phyloP scores from a whole-genome alignment of 2,113 vertebrate genomes.

The Turnix velox region DNA sequence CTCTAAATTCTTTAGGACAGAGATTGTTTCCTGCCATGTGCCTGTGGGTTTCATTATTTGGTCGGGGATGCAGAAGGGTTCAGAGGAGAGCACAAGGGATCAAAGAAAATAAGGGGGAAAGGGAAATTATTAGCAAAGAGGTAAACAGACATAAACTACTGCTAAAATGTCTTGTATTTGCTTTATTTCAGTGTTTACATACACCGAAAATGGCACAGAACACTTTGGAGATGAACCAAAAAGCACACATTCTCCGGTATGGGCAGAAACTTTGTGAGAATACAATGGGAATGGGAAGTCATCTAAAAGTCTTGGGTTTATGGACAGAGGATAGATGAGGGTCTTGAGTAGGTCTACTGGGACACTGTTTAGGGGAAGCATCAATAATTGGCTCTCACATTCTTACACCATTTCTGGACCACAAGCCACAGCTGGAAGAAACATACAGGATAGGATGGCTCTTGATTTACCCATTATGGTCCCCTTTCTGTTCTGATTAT shows the following conservation, averaged over 20 bases:
- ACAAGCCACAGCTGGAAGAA: background rate
- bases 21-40: background rate
- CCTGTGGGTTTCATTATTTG: fast-evolving
- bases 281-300: background rate
- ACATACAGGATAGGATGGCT: background rate
- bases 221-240: conserved; percentile 80
- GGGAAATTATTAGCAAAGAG: background rate
- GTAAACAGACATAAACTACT: background rate
- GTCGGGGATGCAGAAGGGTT: background rate
- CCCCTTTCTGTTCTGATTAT: background rate
- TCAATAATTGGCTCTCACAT: background rate
- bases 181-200: conserved; percentile 84
- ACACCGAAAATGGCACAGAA: conserved; percentile 87
- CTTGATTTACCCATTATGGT: background rate
- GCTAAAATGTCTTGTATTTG: conserved; percentile 16
- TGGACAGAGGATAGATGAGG: background rate
- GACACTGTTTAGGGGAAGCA: background rate
- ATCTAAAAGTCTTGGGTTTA: background rate
- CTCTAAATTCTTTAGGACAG: background rate
- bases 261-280: background rate
- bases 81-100: background rate
- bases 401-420: background rate
- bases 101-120: background rate
- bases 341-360: background rate
- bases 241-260: conserved; percentile 72